These are phyloP conservation scores for Leucoraja erinaceus DNA, from an alignment of 2,113 vertebrate species.

Conservation along the genomic window DNA sequence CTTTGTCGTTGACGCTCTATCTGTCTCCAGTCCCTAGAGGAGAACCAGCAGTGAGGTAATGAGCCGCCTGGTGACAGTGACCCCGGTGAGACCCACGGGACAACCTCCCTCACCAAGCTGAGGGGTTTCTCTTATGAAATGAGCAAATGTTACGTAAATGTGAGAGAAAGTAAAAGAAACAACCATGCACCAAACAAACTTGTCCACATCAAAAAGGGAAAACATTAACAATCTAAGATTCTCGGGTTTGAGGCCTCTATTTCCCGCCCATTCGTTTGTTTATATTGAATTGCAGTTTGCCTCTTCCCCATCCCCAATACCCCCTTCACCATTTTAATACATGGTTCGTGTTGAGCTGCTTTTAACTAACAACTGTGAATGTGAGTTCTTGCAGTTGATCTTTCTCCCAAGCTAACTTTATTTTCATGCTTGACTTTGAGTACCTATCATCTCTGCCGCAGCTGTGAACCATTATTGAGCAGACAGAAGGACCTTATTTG, in stretches of 20 bases:
- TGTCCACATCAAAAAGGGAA: not conserved
- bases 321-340: no score
- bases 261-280: not conserved
- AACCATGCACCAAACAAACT: not conserved
- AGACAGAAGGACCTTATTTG: not conserved
- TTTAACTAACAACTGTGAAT: not conserved
- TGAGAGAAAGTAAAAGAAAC: not conserved
- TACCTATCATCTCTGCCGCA: not conserved
- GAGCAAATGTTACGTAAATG: not conserved
- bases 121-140: not conserved
- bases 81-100: no score
- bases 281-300: no score
- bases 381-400: not conserved
- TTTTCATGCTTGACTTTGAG: not conserved
- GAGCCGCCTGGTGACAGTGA: no score
- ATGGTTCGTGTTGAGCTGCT: not conserved
- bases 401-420: not conserved
- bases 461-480: not conserved
- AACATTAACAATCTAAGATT: not conserved
- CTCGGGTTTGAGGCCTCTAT: not conserved
- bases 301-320: no score
- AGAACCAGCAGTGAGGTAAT: no score
- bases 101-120: not conserved
- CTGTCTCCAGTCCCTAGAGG: no score
- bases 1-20: no score